These are phyloP conservation scores for Phyllopteryx taeniolatus DNA, from an alignment of 2,113 vertebrate species.

Conservation along the genomic window DNA sequence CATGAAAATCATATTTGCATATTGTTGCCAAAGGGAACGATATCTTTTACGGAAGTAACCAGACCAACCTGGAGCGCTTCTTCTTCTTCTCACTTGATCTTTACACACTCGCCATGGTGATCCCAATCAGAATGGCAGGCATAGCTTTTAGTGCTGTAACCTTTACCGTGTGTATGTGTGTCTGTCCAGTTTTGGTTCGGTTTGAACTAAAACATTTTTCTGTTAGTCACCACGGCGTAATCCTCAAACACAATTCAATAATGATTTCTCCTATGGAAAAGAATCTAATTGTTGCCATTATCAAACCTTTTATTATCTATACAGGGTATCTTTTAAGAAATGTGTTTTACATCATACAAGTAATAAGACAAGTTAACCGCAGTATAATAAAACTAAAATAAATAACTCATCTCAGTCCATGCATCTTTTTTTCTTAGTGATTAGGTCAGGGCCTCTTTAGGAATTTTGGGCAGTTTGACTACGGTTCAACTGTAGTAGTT, in stretches of 20 bases:
- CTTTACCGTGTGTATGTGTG: constrained; percentile 5
- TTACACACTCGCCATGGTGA: constrained; percentile 21
- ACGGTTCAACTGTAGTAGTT: not conserved
- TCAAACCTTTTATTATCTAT: too few relatives aligned
- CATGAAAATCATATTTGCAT: constrained; percentile 4
- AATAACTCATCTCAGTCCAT: too few relatives aligned
- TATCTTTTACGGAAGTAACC: constrained; percentile 39
- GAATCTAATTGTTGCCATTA: too few relatives aligned
- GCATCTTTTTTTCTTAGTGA: too few relatives aligned
- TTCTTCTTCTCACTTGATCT: constrained; percentile 3
- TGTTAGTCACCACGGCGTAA: not conserved
- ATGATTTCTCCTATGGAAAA: too few relatives aligned
- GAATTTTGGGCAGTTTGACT: too few relatives aligned
- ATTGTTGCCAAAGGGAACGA: constrained; percentile 1
- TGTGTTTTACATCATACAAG: too few relatives aligned
- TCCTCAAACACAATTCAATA: too few relatives aligned
- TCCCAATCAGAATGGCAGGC: constrained; percentile 27
- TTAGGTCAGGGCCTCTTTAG: too few relatives aligned
- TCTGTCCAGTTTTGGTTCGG: not conserved
- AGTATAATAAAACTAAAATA: too few relatives aligned
- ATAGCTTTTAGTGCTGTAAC: constrained; percentile 21
- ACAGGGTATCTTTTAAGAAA: too few relatives aligned
- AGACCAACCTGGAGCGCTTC: constrained; percentile 58
- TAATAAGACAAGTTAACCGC: too few relatives aligned
- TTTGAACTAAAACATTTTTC: not conserved